Percentiles rank a stretch among this genome's conserved stretches.
Conservation (phyloP, 2,888 invertebrate species). For the Cosmia pyralina region DNA sequence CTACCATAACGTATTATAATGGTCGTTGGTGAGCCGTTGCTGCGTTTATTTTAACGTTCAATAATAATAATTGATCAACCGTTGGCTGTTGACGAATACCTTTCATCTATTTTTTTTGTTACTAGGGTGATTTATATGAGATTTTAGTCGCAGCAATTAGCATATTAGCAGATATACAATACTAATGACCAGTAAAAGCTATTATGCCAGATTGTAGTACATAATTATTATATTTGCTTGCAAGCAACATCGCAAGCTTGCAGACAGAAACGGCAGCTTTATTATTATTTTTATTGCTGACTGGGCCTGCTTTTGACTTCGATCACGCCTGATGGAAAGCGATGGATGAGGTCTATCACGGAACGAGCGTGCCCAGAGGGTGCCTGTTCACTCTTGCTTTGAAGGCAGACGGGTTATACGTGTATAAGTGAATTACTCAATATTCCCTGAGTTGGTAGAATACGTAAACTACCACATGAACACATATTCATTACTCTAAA, state of each 20-base stretch:
- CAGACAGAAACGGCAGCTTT: too few relatives aligned
- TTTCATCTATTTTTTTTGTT: background rate
- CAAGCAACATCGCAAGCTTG: background rate
- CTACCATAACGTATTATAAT: background rate
- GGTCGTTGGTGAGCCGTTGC: background rate
- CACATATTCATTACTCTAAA: background rate
- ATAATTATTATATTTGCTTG: background rate
- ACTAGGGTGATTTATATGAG: background rate
- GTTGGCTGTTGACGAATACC: background rate
- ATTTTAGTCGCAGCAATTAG: background rate
- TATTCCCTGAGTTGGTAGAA: too few relatives aligned
- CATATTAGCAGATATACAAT: background rate
- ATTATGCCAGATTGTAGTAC: background rate
- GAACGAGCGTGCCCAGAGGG: too few relatives aligned
- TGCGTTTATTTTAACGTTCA: background rate
- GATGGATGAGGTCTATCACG: too few relatives aligned
- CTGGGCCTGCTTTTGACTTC: too few relatives aligned
- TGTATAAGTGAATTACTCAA: too few relatives aligned
- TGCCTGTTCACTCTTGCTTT: too few relatives aligned
- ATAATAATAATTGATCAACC: background rate
- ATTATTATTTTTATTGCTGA: too few relatives aligned
- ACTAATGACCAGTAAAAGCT: background rate
- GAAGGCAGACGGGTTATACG: too few relatives aligned
- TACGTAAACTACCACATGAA: background rate
- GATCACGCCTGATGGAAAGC: too few relatives aligned